Conservation (phyloP, 2,888 invertebrate species). For the Ochlodes sylvanus region DNA sequence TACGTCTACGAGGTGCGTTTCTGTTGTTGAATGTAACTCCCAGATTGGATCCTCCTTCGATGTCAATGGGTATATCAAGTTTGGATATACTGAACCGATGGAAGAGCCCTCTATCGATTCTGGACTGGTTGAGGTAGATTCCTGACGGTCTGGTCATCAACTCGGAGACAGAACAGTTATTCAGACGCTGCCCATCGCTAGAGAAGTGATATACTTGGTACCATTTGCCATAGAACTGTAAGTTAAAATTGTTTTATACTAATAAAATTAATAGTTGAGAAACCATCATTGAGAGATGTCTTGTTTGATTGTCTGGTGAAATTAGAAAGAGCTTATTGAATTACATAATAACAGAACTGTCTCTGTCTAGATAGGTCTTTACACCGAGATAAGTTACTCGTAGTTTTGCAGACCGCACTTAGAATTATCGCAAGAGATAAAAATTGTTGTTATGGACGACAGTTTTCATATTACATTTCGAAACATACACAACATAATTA, state of each 20-base stretch:
- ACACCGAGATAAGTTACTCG: no score
- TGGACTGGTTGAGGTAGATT: slow-evolving; percentile 66
- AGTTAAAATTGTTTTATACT: slow-evolving; percentile 21
- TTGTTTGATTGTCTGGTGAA: no score
- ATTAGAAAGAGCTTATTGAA: no score
- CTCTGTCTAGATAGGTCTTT: no score
- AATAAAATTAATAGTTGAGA: no score
- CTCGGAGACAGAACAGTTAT: slow-evolving; percentile 67
- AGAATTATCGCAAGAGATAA: no score
- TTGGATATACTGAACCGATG: slow-evolving; percentile 66
- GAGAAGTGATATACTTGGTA: slow-evolving; percentile 69
- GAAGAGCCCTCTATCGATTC: slow-evolving; percentile 67
- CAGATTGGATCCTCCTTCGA: slow-evolving; percentile 57
- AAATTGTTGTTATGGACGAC: no score
- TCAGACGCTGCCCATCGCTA: slow-evolving; percentile 62
- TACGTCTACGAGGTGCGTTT: slow-evolving; percentile 68
- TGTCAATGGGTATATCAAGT: slow-evolving; percentile 51
- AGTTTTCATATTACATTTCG: no score
- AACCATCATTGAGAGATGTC: no score
- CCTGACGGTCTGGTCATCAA: slow-evolving; percentile 56
- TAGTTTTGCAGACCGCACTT: no score
- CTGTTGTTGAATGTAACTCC: slow-evolving; percentile 60
- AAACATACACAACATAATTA: no score
- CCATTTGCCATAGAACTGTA: slow-evolving; percentile 73
- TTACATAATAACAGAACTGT: no score